These are phyloP conservation scores for Eilema sororculum DNA, from an alignment of 2,888 invertebrate genomes.

Conservation along the genomic window DNA sequence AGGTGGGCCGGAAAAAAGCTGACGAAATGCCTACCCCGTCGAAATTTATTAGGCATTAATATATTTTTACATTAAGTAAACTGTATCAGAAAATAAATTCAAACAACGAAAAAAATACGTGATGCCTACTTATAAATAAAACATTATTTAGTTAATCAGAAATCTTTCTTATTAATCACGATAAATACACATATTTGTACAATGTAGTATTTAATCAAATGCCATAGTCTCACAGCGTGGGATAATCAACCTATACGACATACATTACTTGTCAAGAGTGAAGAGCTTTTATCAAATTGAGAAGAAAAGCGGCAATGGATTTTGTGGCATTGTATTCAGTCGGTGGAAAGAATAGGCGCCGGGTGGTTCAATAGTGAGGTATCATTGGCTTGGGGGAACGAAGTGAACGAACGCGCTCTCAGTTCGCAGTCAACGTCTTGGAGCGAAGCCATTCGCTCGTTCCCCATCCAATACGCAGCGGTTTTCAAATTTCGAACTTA, in stretches of 20 bases:
- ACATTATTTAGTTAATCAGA: slow-evolving; percentile 6
- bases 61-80: no score
- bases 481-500: slow-evolving; percentile 53
- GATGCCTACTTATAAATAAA: neutral
- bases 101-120: neutral
- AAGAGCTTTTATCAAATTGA: neutral
- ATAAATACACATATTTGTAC: slow-evolving; percentile 1
- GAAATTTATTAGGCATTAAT: no score
- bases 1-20: no score
- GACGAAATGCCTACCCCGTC: no score
- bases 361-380: slow-evolving; percentile 49
- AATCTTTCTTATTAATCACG: neutral
- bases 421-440: slow-evolving; percentile 75
- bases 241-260: neutral
- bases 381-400: slow-evolving; percentile 76
- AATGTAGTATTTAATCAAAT: neutral
- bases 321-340: neutral
- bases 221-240: neutral
- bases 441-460: slow-evolving; percentile 72
- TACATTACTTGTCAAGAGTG: neutral
- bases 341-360: slow-evolving; percentile 17
- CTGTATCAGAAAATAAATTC: neutral
- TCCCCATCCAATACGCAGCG: slow-evolving; percentile 42
- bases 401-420: slow-evolving; percentile 71
- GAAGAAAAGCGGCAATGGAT: neutral